Percentiles rank a stretch among this genome's conserved stretches.
Conservation (phyloP, 2,113 vertebrate species). For the Tachysurus fulvidraco region DNA sequence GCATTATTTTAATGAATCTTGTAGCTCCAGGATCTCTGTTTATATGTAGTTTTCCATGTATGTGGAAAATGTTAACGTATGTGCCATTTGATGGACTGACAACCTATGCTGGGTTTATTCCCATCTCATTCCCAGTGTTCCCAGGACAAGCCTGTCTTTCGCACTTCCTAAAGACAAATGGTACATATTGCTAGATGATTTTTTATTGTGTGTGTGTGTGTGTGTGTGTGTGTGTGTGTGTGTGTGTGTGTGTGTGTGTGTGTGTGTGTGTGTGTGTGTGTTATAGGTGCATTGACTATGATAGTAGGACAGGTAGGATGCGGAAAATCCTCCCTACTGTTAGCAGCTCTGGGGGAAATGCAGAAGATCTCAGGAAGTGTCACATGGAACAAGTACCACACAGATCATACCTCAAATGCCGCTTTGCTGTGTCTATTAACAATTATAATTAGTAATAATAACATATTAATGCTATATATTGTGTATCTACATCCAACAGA, state of each 20-base stretch:
- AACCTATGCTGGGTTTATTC: neutral
- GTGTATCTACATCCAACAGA: conserved; percentile 66
- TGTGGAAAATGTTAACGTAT: neutral
- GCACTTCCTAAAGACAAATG: neutral
- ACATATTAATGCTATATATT: neutral
- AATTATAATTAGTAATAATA: neutral
- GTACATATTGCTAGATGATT: neutral
- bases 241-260: neutral
- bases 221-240: conserved; percentile 1
- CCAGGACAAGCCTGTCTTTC: neutral
- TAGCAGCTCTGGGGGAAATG: conserved; percentile 96
- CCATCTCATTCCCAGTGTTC: neutral
- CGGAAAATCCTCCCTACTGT: conserved; percentile 93
- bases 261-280: neutral
- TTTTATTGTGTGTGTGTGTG: neutral
- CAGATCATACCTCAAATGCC: neutral
- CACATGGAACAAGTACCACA: conserved; percentile 86
- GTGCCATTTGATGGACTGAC: neutral
- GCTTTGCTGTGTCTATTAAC: neutral
- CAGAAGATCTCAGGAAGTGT: conserved; percentile 89
- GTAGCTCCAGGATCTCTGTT: neutral
- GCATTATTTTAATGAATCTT: neutral
- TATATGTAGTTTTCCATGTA: neutral
- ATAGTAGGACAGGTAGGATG: conserved; percentile 97
- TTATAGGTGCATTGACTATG: conserved; percentile 93